Evolutionary conservation across 2,888 invertebrate genomes (phyloP), one percentile per base, ranked within the genome.

Genomic region (Thymelicus acteon): DNA sequence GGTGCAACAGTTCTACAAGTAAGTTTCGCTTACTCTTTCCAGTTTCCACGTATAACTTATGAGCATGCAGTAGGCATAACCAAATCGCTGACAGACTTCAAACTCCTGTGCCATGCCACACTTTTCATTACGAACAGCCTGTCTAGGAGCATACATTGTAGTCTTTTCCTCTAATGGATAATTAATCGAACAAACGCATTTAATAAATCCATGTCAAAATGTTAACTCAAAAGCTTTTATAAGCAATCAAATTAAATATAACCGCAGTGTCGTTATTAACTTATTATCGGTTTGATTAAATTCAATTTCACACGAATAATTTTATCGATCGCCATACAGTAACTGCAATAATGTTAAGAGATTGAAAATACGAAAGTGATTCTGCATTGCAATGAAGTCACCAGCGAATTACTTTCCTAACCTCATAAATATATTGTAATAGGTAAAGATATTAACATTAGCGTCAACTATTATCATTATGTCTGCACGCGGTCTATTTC

Each of bases 301-400:
- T 24, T 54, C 24, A 7, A 24, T 54, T 54, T 54, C 54, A 24
- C 54, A 24, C 10, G 24, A 54, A 54, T 24, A 24, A 24, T 10
- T 54, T 24, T 54, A 58, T 39, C 58, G 13, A 58, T 39, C 58
- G 13, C 1, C n/a, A 2, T n/a, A 58, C 37, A 58, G 37, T n/a
- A 39, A 37, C 12, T 13, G n/a, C n/a, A 37, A 58, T 58, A 58
- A 58, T 58, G 13, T n/a, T 2, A 39, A 37, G 44, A n/a, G 31
- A 57, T 57, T 57, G 57, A 13, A 58, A 58, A 58, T 58, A 58
- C n/a, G 57, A 57, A 31, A 57, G 57, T 57, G 24, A 57, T 57
- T 57, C 12, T 19, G 37, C n/a, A 58, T 57, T 57, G 10, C 31
- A 57, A 31, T 31, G 12, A 24, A 57, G 0, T 52, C 57, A 57